Conservation (phyloP, 2,797 vertebrate species). For the Rhinichthys osculus region DNA sequence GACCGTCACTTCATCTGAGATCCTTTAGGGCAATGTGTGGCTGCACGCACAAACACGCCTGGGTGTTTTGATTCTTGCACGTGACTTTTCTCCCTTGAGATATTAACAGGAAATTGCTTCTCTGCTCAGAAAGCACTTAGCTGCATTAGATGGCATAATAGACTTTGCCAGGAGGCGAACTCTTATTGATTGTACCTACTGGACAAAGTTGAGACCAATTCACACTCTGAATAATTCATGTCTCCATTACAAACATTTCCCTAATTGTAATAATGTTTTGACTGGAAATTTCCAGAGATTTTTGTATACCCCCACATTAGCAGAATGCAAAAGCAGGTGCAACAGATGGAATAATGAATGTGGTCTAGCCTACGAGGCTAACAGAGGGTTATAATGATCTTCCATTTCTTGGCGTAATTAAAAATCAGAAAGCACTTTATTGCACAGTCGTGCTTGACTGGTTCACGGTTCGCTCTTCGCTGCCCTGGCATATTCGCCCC, state of each 20-base stretch:
- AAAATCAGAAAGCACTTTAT: conserved; percentile 47
- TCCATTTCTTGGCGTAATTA: conserved; percentile 37
- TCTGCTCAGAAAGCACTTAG: conserved; percentile 62
- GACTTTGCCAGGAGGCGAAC: conserved; percentile 55
- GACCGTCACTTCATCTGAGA: conserved; percentile 38
- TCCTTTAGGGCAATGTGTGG: conserved; percentile 30
- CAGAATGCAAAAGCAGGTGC: conserved; percentile 27
- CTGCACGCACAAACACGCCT: conserved; percentile 21
- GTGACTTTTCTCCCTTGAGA: conserved; percentile 58
- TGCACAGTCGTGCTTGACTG: conserved; percentile 30
- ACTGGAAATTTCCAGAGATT: conserved; percentile 43
- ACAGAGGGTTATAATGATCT: conserved; percentile 37
- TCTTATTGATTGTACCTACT: conserved; percentile 62
- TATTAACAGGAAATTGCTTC: conserved; percentile 64
- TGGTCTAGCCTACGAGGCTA: conserved; percentile 9
- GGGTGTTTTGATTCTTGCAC: conserved; percentile 47
- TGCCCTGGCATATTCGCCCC: conserved; percentile 25
- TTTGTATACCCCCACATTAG: conserved; percentile 37
- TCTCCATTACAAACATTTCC: conserved; percentile 47
- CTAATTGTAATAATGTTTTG: conserved; percentile 60
- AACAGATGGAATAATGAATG: conserved; percentile 26
- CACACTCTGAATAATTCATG: conserved; percentile 60
- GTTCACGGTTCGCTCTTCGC: conserved; percentile 1
- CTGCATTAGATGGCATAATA: conserved; percentile 60
- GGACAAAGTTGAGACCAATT: conserved; percentile 58